Conservation (phyloP, 2,113 vertebrate genomes). For the Spermophilus dauricus region DNA sequence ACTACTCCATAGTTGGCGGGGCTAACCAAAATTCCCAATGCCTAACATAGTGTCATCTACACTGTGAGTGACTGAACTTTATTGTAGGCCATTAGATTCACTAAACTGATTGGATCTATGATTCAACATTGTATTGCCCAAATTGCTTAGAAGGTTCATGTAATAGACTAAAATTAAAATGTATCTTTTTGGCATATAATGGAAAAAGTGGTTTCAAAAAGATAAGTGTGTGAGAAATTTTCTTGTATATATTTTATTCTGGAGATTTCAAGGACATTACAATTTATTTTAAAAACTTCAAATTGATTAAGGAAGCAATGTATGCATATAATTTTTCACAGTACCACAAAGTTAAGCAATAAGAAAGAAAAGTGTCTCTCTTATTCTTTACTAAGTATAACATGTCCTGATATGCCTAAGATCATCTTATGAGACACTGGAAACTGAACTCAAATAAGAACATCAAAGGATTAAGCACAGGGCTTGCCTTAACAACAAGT, state of each 20-base stretch:
- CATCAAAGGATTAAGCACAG: background rate
- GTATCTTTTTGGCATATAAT: background rate
- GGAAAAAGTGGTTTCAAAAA: background rate
- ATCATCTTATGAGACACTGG: conserved; percentile 45
- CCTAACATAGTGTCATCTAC: background rate
- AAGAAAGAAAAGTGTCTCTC: background rate
- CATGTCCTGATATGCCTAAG: conserved; percentile 49
- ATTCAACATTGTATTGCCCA: background rate
- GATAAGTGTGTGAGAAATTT: background rate
- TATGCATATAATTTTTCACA: conserved; percentile 14
- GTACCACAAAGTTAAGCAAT: background rate
- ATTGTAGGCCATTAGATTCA: background rate
- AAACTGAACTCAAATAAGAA: conserved; percentile 30
- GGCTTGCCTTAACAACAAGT: conserved; percentile 16
- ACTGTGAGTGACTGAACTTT: background rate
- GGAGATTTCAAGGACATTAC: background rate
- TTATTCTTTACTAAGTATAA: conserved; percentile 28
- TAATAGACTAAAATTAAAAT: background rate
- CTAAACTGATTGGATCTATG: background rate
- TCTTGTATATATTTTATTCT: background rate
- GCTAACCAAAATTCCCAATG: background rate
- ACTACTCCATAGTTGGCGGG: background rate
- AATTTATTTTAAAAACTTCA: background rate
- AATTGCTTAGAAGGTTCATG: background rate
- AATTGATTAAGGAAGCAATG: conserved; percentile 38